These are phyloP conservation scores for Acronicta psi DNA, from an alignment of 2,888 invertebrate genomes.

Conservation along the genomic window DNA sequence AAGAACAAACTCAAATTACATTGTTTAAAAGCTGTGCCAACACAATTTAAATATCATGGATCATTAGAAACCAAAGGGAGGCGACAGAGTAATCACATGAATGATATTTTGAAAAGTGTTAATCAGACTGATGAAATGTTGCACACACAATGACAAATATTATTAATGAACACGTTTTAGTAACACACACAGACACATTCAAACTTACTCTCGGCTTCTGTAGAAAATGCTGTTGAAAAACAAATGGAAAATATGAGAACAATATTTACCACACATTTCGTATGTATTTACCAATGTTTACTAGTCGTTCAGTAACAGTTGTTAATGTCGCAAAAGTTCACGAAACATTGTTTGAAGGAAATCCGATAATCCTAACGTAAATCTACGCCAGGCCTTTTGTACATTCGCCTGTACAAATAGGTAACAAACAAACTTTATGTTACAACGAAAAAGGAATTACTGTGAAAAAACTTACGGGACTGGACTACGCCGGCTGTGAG, in stretches of 20 bases:
- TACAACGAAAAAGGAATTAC: conserved; percentile 6
- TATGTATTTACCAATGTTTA: conserved; percentile 17
- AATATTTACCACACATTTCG: background rate
- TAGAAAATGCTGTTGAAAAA: conserved; percentile 31
- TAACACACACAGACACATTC: conserved; percentile 26
- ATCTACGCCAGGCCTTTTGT: conserved; percentile 18
- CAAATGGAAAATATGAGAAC: background rate
- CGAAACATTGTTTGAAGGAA: conserved; percentile 13
- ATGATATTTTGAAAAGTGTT: too few relatives aligned
- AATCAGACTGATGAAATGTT: too few relatives aligned
- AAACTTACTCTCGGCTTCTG: conserved; percentile 38
- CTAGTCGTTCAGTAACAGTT: conserved; percentile 3
- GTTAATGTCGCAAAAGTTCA: conserved; percentile 3
- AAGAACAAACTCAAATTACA: too few relatives aligned
- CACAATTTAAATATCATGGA: too few relatives aligned
- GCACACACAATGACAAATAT: conserved; percentile 3
- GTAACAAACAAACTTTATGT: conserved; percentile 11
- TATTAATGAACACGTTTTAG: conserved; percentile 19
- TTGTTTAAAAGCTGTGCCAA: too few relatives aligned
- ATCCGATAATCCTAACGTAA: conserved; percentile 34
- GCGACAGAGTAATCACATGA: too few relatives aligned
- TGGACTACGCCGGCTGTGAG: conserved; percentile 92
- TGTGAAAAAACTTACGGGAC: conserved; percentile 90
- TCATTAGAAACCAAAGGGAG: too few relatives aligned
- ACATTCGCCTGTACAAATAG: conserved; percentile 11